phyloP scores from a whole-genome alignment of 1,140 invertebrate genomes.

The Triops longicaudatus region DNA sequence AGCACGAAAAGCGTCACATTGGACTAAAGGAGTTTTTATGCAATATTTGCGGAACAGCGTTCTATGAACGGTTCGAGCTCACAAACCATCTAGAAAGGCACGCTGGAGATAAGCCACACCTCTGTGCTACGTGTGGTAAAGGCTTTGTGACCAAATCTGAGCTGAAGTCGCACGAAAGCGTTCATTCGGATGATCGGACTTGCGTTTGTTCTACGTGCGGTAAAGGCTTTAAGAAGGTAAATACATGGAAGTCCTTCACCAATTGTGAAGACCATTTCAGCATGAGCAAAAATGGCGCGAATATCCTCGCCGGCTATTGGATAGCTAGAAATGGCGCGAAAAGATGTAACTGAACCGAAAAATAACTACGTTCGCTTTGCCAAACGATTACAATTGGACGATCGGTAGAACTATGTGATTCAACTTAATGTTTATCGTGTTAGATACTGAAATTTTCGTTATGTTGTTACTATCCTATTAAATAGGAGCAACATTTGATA shows the following conservation, averaged over 20 bases:
- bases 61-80: background rate
- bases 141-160: slow-evolving; percentile 46
- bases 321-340: too few species aligned
- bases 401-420: too few species aligned
- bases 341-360: too few species aligned
- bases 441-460: background rate
- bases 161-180: slow-evolving; percentile 25
- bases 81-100: slow-evolving; percentile 67
- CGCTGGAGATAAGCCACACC: slow-evolving; percentile 73
- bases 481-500: slow-evolving; percentile 45
- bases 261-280: too few species aligned
- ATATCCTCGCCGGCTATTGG: too few species aligned
- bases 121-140: slow-evolving; percentile 65
- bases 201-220: slow-evolving; percentile 38
- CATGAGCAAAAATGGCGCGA: too few species aligned
- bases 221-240: slow-evolving; percentile 47
- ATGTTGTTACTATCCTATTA: slow-evolving; percentile 18
- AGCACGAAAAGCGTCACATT: slow-evolving; percentile 24
- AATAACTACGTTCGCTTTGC: too few species aligned
- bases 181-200: slow-evolving; percentile 14
- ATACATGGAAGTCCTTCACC: background rate
- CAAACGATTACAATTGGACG: too few species aligned
- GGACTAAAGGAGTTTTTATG: background rate
- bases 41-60: background rate
- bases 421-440: too few species aligned